These are phyloP conservation scores for Squalus acanthias DNA, from an alignment of 2,797 vertebrate species.

Conservation along the genomic window DNA sequence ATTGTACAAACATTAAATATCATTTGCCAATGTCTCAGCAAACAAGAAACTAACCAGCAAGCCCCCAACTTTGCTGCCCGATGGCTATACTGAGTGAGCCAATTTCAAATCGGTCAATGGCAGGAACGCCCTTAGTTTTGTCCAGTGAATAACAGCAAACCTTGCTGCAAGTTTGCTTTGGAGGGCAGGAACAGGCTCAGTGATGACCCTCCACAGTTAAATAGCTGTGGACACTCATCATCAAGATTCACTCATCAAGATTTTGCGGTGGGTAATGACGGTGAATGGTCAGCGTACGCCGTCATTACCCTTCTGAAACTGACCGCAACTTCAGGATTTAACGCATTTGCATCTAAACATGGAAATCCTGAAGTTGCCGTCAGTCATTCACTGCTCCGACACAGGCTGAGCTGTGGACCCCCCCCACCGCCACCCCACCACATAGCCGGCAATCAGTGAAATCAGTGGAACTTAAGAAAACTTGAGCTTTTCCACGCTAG, in stretches of 20 bases:
- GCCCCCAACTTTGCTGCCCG: not conserved
- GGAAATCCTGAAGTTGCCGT: no score
- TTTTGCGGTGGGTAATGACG: no score
- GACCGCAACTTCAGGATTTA: no score
- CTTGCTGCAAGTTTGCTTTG: not conserved
- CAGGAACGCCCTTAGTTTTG: not conserved
- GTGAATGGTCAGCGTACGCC: no score
- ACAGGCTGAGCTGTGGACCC: no score
- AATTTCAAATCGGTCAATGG: not conserved
- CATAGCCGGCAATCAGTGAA: no score
- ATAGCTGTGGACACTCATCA: not conserved
- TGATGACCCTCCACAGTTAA: not conserved
- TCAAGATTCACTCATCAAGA: not conserved
- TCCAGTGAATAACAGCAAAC: not conserved
- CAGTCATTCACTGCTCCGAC: no score
- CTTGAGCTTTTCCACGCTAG: no score
- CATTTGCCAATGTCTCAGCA: not conserved
- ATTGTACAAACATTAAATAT: not conserved
- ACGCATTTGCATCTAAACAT: no score
- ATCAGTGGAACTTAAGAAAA: no score
- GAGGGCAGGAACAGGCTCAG: not conserved
- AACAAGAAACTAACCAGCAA: not conserved
- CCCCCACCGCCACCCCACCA: no score
- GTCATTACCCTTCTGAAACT: no score
- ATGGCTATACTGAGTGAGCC: not conserved